phyloP scores from a whole-genome alignment of 2,113 vertebrate species.

The Connochaetes taurinus region DNA sequence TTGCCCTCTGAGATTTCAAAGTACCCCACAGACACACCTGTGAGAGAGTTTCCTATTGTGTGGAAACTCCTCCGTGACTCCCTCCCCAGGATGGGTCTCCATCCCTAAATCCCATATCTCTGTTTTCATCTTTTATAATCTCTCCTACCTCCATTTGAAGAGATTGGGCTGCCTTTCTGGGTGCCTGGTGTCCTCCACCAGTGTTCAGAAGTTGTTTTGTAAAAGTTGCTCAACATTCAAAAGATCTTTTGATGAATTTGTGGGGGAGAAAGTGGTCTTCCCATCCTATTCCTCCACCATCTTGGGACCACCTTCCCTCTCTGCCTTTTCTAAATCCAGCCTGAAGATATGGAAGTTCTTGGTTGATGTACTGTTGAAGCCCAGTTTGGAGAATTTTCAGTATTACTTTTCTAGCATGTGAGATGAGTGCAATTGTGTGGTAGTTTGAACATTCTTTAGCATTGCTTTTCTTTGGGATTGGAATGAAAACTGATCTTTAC shows the following conservation, averaged over 20 bases:
- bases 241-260: neutral
- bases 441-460: neutral
- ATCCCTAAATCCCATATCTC: neutral
- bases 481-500: neutral
- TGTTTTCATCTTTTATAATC: neutral
- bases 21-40: neutral
- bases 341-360: neutral
- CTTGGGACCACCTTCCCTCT: neutral
- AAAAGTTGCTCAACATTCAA: neutral
- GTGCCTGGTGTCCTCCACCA: neutral
- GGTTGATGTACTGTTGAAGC: neutral
- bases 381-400: neutral
- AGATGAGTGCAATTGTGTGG: neutral
- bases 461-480: neutral
- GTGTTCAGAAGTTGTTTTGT: neutral
- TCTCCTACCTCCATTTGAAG: neutral
- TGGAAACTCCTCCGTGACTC: neutral
- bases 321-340: neutral
- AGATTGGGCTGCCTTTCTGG: neutral
- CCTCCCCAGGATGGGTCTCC: neutral
- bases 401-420: neutral
- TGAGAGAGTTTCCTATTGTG: neutral
- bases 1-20: neutral
- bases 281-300: neutral
- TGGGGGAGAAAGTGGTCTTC: neutral